A percentile compares a stretch with the other conserved stretches of the same genome.
These are phyloP conservation scores for Ifrita kowaldi DNA, from an alignment of 2,113 vertebrate genomes.

Conservation along the genomic window DNA sequence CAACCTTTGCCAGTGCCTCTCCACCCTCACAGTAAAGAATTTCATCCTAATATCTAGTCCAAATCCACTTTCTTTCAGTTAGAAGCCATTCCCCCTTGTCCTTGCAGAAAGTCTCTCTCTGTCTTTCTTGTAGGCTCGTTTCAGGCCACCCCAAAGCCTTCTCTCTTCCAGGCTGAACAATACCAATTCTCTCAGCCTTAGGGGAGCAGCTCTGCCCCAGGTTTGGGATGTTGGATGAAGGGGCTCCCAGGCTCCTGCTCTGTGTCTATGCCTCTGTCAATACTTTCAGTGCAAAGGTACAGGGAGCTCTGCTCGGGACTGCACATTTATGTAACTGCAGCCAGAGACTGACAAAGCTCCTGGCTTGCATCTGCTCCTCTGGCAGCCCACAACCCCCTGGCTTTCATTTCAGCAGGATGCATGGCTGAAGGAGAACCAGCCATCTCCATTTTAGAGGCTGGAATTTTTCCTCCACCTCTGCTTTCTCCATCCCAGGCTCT, in stretches of 20 bases:
- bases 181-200: not conserved
- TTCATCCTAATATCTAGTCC: not conserved
- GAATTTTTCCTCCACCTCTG: not conserved
- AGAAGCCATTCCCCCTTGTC: not conserved
- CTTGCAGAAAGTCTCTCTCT: not conserved
- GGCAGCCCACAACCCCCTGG: not conserved
- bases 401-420: not conserved
- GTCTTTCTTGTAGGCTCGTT: not conserved
- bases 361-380: not conserved
- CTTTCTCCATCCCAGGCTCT: not conserved
- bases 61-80: not conserved
- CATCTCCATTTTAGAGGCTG: not conserved
- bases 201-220: not conserved
- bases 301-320: not conserved
- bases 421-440: not conserved
- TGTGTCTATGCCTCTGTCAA: not conserved
- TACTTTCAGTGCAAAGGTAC: not conserved
- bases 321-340: not conserved
- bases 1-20: not conserved
- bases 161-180: not conserved
- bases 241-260: not conserved
- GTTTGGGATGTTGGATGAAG: fast-evolving
- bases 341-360: not conserved
- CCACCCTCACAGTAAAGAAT: not conserved
- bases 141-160: not conserved